Conservation (phyloP, 2,797 vertebrate genomes). For the Martes flavigula region DNA sequence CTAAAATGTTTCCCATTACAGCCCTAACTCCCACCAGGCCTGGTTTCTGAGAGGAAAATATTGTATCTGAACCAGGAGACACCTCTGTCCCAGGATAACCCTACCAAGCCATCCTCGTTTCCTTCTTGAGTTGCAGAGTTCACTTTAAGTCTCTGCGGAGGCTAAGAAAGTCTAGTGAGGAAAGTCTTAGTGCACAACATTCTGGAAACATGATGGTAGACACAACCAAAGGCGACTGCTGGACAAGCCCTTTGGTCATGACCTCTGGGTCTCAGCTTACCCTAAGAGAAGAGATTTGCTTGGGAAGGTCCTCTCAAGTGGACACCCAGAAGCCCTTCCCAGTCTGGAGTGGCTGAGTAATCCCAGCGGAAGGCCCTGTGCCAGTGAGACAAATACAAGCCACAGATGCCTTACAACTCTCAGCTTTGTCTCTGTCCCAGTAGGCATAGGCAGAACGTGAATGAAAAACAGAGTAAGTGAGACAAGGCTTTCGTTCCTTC, state of each 20-base stretch:
- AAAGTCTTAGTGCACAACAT: not conserved
- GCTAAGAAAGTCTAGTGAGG: not conserved
- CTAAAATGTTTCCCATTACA: not conserved
- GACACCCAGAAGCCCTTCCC: not conserved
- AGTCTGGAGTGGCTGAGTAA: not conserved
- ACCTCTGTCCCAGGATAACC: not conserved
- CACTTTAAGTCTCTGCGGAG: not conserved
- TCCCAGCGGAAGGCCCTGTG: not conserved
- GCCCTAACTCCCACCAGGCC: not conserved
- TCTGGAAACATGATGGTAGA: not conserved
- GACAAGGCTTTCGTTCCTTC: not conserved
- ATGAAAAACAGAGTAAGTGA: not conserved
- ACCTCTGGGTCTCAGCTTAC: not conserved
- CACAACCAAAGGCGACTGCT: rapidly evolving
- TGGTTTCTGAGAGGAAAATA: not conserved
- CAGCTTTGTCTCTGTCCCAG: not conserved
- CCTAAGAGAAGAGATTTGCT: not conserved
- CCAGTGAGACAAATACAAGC: not conserved
- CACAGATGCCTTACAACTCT: no score
- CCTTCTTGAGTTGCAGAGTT: not conserved
- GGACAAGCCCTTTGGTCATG: not conserved
- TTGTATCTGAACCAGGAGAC: not conserved
- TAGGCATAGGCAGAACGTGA: not conserved
- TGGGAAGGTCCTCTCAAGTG: not conserved
- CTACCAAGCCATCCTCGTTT: not conserved